Evolutionary conservation across 2,113 vertebrate genomes (phyloP).

Genomic region (Sphyrna mokarran): DNA sequence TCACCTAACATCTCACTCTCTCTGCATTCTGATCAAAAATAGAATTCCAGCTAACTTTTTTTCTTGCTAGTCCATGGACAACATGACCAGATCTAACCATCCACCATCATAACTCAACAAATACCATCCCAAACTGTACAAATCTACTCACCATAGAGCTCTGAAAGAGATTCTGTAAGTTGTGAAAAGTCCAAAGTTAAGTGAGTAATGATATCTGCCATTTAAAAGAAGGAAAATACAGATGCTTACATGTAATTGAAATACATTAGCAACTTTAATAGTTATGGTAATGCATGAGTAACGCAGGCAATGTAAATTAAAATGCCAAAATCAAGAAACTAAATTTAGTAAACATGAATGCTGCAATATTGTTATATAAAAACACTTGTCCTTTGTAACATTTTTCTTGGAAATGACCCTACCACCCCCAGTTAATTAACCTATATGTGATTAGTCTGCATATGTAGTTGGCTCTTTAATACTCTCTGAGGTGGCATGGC

Average conservation of each 20-base stretch:
- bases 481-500: not conserved
- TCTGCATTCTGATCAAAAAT: not conserved
- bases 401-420: not conserved
- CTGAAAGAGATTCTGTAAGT: not conserved
- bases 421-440: not conserved
- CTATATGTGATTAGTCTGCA: no score
- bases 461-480: not conserved
- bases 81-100: not conserved
- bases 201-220: not conserved
- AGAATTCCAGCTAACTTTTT: not conserved
- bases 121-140: not conserved
- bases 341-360: not conserved
- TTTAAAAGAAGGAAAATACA: not conserved
- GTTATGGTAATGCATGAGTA: not conserved
- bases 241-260: not conserved
- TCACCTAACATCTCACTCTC: not conserved
- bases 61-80: not conserved
- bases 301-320: not conserved
- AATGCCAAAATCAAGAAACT: not conserved
- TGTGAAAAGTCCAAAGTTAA: not conserved
- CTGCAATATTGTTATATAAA: not conserved
- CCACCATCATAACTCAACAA: not conserved
- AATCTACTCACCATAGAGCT: not conserved
- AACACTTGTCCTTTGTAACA: not conserved
- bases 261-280: not conserved